Conservation (phyloP, 2,113 vertebrate species). For the Pogona vitticeps region DNA sequence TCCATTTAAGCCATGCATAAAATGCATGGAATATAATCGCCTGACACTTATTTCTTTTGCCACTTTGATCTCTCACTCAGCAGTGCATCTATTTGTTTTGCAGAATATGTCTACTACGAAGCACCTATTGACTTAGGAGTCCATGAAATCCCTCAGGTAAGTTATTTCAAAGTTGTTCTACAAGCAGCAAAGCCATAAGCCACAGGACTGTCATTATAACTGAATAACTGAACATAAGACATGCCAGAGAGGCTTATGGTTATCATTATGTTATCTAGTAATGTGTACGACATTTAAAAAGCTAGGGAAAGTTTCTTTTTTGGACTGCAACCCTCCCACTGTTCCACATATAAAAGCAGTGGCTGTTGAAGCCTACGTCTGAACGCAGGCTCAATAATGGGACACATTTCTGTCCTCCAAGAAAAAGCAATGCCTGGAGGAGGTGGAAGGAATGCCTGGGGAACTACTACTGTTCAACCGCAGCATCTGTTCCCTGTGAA, state of each 20-base stretch:
- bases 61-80: neutral
- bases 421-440: neutral
- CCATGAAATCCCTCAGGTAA: slow-evolving; percentile 72
- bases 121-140: slow-evolving; percentile 65
- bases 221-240: neutral
- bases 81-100: slow-evolving; percentile 57
- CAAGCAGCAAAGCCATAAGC: neutral
- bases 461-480: too few relatives aligned
- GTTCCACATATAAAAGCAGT: too few relatives aligned
- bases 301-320: neutral
- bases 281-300: neutral
- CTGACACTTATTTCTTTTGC: neutral
- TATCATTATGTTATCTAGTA: neutral
- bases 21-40: neutral
- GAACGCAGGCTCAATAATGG: too few relatives aligned
- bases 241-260: neutral
- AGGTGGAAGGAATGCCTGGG: neutral
- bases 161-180: neutral
- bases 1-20: neutral
- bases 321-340: too few relatives aligned
- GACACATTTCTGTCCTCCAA: neutral
- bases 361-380: too few relatives aligned
- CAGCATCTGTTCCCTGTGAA: too few relatives aligned
- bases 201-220: neutral
- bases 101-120: slow-evolving; percentile 75